Evolutionary conservation across 2,797 vertebrate species (phyloP).

Genomic region (Graptemys geographica): DNA sequence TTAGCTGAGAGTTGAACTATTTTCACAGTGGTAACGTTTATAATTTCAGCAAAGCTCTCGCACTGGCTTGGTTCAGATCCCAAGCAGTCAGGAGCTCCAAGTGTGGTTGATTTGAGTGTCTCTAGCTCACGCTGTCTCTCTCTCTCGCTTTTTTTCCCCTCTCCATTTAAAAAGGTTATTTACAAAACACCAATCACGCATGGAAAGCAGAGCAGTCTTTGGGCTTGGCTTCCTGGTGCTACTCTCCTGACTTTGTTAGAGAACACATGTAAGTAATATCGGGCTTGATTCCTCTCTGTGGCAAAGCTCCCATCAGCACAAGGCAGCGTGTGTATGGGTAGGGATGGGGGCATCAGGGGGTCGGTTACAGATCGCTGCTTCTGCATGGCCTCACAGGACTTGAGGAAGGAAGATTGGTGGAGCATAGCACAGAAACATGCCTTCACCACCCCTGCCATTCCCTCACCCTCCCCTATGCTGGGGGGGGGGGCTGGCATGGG

Average conservation of each 20-base stretch:
- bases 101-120: neutral
- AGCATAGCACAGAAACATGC: rapidly evolving
- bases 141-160: neutral
- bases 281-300: neutral
- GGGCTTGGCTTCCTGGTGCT: neutral
- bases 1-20: neutral
- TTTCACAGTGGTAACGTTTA: neutral
- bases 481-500: neutral
- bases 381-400: neutral
- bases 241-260: neutral
- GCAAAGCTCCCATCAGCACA: neutral
- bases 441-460: neutral
- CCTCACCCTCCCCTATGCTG: neutral
- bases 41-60: neutral
- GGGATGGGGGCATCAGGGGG: too few relatives aligned
- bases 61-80: neutral
- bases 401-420: neutral
- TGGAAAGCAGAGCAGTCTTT: neutral
- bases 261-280: rapidly evolving
- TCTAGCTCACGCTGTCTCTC: neutral
- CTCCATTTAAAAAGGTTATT: neutral
- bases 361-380: neutral
- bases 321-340: neutral
- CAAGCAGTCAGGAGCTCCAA: neutral
- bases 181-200: neutral